A percentile compares a stretch with the other conserved stretches of the same genome.
phyloP scores from a whole-genome alignment of 2,888 invertebrate species.

The Lasioglossum zephyrum region DNA sequence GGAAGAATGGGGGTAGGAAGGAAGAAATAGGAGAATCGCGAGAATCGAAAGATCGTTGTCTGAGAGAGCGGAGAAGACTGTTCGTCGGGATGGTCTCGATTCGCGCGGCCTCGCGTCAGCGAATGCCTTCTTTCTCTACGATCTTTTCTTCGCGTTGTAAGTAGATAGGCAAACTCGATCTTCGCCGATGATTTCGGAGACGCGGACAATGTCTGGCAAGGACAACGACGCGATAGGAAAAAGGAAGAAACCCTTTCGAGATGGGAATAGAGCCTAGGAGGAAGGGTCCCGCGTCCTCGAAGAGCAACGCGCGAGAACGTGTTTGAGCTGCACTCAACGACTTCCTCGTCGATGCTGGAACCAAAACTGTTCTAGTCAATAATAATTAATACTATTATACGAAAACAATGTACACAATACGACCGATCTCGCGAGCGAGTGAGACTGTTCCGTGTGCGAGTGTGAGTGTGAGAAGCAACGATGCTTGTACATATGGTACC shows the following conservation, averaged over 20 bases:
- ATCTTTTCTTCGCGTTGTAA: constrained; percentile 44
- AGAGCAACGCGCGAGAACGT: constrained; percentile 64
- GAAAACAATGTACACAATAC: constrained; percentile 51
- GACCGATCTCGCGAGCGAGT: constrained; percentile 57
- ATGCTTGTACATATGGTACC: constrained; percentile 72
- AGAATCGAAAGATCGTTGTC: constrained; percentile 46
- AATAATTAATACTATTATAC: constrained; percentile 61
- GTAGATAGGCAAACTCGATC: constrained; percentile 69
- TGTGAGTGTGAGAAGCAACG: constrained; percentile 31
- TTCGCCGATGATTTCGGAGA: constrained; percentile 36
- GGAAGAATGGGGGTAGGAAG: not conserved
- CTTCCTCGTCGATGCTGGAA: constrained; percentile 68
- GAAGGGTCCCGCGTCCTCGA: constrained; percentile 18
- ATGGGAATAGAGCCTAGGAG: not conserved
- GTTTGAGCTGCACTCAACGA: constrained; percentile 69
- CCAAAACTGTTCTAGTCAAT: constrained; percentile 73
- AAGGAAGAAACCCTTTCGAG: not conserved
- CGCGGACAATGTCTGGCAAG: constrained; percentile 5
- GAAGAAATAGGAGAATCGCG: not conserved
- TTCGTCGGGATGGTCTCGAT: constrained; percentile 22
- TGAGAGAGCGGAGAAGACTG: constrained; percentile 28
- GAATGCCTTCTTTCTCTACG: constrained; percentile 5
- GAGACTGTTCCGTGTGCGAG: constrained; percentile 20
- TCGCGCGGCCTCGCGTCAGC: constrained; percentile 28
- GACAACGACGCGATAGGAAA: not conserved